Conservation (phyloP, 1,140 invertebrate genomes). For the Hetaerina americana region DNA sequence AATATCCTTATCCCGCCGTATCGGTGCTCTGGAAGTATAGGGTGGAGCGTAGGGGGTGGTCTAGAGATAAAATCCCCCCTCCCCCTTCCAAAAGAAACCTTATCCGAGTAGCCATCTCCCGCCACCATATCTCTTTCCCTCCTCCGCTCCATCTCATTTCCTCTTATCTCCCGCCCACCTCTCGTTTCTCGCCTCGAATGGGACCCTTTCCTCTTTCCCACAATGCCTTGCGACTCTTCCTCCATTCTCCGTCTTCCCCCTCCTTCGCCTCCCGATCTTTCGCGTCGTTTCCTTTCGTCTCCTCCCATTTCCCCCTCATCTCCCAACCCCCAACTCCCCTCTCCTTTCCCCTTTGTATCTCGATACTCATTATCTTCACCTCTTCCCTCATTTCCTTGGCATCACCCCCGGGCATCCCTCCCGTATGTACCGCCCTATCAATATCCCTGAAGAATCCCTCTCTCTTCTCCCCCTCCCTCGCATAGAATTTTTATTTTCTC, state of each 20-base stretch:
- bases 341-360: background rate
- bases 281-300: no score
- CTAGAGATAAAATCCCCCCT: no score
- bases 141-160: background rate
- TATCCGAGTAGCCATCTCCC: background rate
- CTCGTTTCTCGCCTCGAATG: background rate
- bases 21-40: background rate
- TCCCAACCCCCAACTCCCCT: background rate
- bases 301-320: background rate
- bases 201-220: background rate
- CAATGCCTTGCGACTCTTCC: background rate
- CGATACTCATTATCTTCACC: background rate
- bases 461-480: no score
- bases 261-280: background rate
- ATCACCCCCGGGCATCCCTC: no score
- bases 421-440: no score
- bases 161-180: background rate
- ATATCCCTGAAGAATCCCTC: no score
- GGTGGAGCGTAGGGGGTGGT: no score
- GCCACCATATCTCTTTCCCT: background rate
- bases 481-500: no score
- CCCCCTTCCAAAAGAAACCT: no score
- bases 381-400: background rate
- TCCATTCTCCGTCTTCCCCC: no score
- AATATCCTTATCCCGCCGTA: background rate